Base-by-base conservation (phyloP, 1,140 invertebrate species). In the Atopsyche davidsoni region DNA sequence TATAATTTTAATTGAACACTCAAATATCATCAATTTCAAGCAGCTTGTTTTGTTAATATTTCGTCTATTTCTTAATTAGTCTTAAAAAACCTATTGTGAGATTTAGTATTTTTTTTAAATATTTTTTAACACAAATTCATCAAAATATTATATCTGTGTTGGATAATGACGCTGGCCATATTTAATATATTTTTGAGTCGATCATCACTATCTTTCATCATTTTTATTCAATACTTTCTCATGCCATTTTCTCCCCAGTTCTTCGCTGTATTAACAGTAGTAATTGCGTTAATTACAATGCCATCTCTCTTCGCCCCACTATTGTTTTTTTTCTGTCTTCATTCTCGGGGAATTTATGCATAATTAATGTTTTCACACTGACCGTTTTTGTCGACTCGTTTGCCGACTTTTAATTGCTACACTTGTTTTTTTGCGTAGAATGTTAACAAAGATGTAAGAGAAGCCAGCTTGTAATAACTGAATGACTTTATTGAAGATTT, bases 281-380 rank as follows among this genome's bases (percentile, higher is more conserved):
- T 4, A 16, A 16, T 18, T 11, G 11, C 16, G 4, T n/a, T 17
- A 39, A 39, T 39, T 39, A 39, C n/a, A 39, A 39, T 39, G 19
- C 14, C 16, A 17, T 39, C 36, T 19, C 16, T 39, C 36, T 16
- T n/a, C 6, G n/a, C 16, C 36, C 36, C 18, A 17, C 36, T 35
- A 41, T 49, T 31, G 46, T 40, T 49, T 49, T 49, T 39, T 38
- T 42, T 46, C 2, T 22, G 19, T 38, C 18, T 22, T 47, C 39
- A 41, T 52, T 46, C 35, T 25, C 25, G 21, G 46, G 25, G 50
- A 46, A 41, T 45, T 19, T 39, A 46, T 36, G 23, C 38, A 14
- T 46, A 53, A 53, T 53, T 53, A 53, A 47, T 46, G 47, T 35
- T 53, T 53, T 53, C 44, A 41, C 44, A 38, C 51, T 24, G 39